Evolutionary conservation across 2,888 invertebrate genomes (phyloP).

Genomic region (Mimachlamys varia): DNA sequence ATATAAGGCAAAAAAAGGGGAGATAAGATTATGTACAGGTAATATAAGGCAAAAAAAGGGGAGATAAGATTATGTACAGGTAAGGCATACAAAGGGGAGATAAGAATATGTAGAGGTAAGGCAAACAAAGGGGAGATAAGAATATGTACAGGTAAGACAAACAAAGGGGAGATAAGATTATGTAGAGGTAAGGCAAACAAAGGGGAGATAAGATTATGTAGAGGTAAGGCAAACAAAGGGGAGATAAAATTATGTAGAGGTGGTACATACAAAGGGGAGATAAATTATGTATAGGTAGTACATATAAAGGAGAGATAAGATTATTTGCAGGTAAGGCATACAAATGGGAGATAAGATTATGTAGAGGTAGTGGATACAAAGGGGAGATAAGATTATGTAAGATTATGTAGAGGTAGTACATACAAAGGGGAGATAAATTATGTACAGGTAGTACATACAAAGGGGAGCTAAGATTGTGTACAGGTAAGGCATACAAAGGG

Average conservation of each 20-base stretch:
- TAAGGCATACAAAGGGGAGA: conserved; percentile 49
- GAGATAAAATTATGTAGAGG: conserved; percentile 71
- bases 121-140: conserved; percentile 42
- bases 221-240: conserved; percentile 62
- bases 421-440: conserved; percentile 58
- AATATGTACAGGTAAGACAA: conserved; percentile 72
- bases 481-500: conserved; percentile 62
- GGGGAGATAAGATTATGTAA: neutral
- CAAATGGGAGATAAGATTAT: conserved; percentile 58
- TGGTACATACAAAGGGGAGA: conserved; percentile 49
- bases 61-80: conserved; percentile 71
- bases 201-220: conserved; percentile 64
- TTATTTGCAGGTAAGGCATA: conserved; percentile 70
- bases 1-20: conserved; percentile 38
- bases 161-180: conserved; percentile 57
- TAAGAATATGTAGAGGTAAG: conserved; percentile 74
- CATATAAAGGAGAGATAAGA: conserved; percentile 72
- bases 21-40: conserved; percentile 73
- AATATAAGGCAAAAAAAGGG: conserved; percentile 40
- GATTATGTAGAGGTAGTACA: conserved; percentile 74
- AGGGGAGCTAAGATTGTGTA: conserved; percentile 64
- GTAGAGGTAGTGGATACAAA: conserved; percentile 66
- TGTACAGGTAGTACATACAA: conserved; percentile 67
- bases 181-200: conserved; percentile 67
- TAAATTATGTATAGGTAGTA: too few relatives aligned